A percentile compares a stretch with the other conserved stretches of the same genome.
Evolutionary conservation across 2,113 vertebrate genomes (phyloP).

Genomic region (Eurypyga helias): DNA sequence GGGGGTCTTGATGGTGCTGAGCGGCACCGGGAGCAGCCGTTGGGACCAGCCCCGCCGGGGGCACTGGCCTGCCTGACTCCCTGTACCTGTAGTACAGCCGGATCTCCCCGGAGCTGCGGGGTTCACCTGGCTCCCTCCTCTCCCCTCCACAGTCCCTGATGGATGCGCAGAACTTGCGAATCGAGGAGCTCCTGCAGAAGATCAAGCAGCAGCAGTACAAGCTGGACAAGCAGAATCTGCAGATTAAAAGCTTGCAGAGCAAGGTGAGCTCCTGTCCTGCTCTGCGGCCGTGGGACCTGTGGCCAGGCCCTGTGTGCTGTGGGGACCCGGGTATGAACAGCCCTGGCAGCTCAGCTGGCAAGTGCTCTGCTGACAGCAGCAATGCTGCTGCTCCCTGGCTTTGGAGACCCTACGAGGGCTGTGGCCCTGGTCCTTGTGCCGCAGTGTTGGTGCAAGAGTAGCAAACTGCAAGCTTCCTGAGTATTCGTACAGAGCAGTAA

Average conservation of each 20-base stretch:
- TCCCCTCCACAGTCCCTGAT: constrained; percentile 79
- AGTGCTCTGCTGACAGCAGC: accelerated
- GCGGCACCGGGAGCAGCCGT: not conserved
- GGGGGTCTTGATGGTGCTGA: not conserved
- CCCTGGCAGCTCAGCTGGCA: not conserved
- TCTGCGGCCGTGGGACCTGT: accelerated
- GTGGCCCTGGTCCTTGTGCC: not conserved
- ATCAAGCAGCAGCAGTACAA: constrained; percentile 91
- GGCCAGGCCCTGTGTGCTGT: accelerated
- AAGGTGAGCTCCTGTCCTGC: constrained; percentile 57
- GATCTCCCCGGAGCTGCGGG: accelerated
- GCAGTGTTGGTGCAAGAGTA: accelerated
- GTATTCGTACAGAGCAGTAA: not conserved
- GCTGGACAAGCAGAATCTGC: constrained; percentile 91
- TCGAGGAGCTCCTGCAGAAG: constrained; percentile 88
- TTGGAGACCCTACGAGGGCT: not conserved
- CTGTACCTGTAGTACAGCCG: accelerated
- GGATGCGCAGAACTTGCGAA: constrained; percentile 85
- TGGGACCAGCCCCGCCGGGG: too few species aligned
- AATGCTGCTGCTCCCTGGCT: not conserved
- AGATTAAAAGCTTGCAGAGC: constrained; percentile 86
- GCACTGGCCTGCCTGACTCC: not conserved
- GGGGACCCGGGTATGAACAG: accelerated
- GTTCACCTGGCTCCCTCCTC: not conserved
- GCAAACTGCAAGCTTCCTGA: not conserved